phyloP scores from a whole-genome alignment of 2,797 vertebrate species.

The Pseudochirops corinnae region DNA sequence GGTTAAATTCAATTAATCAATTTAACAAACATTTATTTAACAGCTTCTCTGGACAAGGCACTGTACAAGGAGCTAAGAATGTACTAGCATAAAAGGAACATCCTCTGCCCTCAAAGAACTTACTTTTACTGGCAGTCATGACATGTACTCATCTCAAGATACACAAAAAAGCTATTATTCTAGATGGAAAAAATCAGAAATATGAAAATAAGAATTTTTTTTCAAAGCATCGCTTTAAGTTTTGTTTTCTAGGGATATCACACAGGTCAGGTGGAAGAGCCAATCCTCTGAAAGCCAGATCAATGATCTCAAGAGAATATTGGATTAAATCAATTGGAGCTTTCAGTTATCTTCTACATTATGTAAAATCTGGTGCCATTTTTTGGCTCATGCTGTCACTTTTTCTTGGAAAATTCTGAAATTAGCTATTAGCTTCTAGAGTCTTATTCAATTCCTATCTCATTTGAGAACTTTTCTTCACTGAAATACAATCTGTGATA shows the following conservation, averaged over 20 bases:
- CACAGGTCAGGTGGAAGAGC: neutral
- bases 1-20: neutral
- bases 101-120: neutral
- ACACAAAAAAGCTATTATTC: neutral
- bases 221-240: neutral
- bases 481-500: neutral
- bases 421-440: constrained; percentile 19
- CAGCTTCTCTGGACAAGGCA: neutral
- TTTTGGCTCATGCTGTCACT: neutral
- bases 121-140: neutral
- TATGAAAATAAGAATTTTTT: neutral
- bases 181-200: constrained; percentile 35
- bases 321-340: neutral
- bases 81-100: neutral
- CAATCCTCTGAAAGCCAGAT: neutral
- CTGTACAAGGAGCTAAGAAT: neutral
- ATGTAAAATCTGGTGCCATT: neutral
- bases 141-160: neutral
- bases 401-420: neutral
- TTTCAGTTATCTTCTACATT: constrained; percentile 40
- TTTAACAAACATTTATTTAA: neutral
- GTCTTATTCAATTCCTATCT: neutral
- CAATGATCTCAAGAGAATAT: neutral
- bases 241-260: neutral
- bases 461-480: neutral